Base-by-base conservation (phyloP, 2,888 invertebrate genomes). In the Neoitamus cyanurus region DNA sequence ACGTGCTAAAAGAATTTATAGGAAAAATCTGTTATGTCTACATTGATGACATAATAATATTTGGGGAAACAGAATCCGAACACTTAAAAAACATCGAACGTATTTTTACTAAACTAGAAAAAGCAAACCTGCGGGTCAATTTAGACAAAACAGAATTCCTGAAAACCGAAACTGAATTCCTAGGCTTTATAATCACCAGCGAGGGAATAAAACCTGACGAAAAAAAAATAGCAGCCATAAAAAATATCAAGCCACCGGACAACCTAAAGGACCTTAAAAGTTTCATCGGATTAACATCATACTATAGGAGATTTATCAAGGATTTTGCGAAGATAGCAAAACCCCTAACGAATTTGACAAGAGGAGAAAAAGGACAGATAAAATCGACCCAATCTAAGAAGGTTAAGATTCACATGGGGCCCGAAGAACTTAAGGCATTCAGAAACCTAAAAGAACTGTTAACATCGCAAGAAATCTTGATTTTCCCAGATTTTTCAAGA, bases 301-400 rank as follows among this genome's bases (percentile, higher is more conserved):
- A 86, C 30, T 87, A 87, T 36, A 84, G 87, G 20, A 83, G 83
- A 4, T 87, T 87, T 58, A 86, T 87, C n/a, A 1, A 83, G 75
- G 3, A 87, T 31, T 87, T 86, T 42, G 86, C 85, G 0, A 84
- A 84, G 46, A 80, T 85, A 11, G 86, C 86, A 0, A 87, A 87
- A 13, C 85, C 87, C 7, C 28, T 86, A 6, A 88, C 87, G 3
- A 86, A 83, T 48, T 84, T 87, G 0, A 86, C 86, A 2, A 84
- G 86, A 83, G 86, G 85, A n/a, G 85, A 86, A 72, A 87, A 86
- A 2, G 85, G 86, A 0, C 86, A 86, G 34, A 77, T 87, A 1
- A 87, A 80, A 46, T 84, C 85, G 1, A 86, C 83, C 2, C 84
- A 86, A n/a, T 87, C 86, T 1, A 86, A 48, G 48, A 86, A 86